Conservation (phyloP, 1,140 invertebrate species). For the Battus philenor region DNA sequence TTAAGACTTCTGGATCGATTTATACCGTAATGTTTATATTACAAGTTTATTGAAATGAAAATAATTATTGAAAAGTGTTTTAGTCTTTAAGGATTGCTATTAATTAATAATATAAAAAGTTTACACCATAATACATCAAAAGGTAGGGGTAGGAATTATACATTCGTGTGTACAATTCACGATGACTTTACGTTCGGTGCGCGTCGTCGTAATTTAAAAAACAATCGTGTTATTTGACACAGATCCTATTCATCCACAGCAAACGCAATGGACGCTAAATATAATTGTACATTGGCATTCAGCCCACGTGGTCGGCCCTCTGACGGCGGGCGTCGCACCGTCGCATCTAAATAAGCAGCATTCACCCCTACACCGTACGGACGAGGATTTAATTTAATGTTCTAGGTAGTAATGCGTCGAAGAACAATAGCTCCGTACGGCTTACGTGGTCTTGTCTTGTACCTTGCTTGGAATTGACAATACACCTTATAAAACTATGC, state of each 20-base stretch:
- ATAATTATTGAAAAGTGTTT: no score
- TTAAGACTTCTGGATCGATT: no score
- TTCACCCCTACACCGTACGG: conserved; percentile 50
- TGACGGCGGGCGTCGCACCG: conserved; percentile 41
- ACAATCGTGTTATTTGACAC: conserved; percentile 32
- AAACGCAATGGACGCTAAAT: conserved; percentile 59
- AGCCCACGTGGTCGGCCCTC: conserved; percentile 36
- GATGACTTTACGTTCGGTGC: no score
- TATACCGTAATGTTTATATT: no score
- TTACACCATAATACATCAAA: no score
- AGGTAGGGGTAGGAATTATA: no score
- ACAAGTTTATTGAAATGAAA: no score
- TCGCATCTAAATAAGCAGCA: conserved; percentile 61
- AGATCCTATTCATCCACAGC: conserved; percentile 50
- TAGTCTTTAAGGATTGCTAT: no score
- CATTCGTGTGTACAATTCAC: no score
- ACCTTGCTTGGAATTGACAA: conserved; percentile 35
- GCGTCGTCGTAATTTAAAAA: conserved; percentile 10
- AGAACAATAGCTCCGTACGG: conserved; percentile 55
- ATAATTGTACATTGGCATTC: conserved; percentile 68
- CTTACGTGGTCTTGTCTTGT: conserved; percentile 25
- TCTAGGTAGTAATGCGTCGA: conserved; percentile 60
- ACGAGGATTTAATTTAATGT: conserved; percentile 67
- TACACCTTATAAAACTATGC: conserved; percentile 7
- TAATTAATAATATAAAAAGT: no score